Conservation (phyloP, 2,797 vertebrate species). For the Sphaeramia orbicularis region DNA sequence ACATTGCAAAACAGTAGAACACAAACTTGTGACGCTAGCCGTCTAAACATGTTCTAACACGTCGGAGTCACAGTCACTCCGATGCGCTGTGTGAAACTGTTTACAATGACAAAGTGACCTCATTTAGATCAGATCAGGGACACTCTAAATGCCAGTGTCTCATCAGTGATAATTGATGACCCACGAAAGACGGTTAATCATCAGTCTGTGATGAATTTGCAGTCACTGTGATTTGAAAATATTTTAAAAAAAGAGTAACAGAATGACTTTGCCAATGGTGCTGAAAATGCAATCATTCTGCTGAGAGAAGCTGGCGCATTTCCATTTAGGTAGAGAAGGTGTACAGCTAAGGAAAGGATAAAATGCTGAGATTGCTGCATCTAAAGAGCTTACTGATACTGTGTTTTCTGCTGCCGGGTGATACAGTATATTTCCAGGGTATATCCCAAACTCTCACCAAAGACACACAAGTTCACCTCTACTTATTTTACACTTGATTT, state of each 20-base stretch:
- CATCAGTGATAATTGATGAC: slow-evolving; percentile 1
- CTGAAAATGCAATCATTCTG: slow-evolving; percentile 29
- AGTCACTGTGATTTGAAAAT: not conserved
- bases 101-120: slow-evolving; percentile 25
- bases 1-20: not conserved
- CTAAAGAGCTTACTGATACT: slow-evolving; percentile 9
- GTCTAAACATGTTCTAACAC: not conserved
- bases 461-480: not conserved
- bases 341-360: slow-evolving; percentile 12
- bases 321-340: slow-evolving; percentile 18
- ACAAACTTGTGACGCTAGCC: not conserved
- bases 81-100: not conserved
- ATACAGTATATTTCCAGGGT: slow-evolving; percentile 5
- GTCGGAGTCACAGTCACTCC: not conserved
- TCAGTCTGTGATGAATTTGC: not conserved
- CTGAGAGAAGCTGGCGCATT: slow-evolving; percentile 19
- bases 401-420: slow-evolving; percentile 11
- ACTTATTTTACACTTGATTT: not conserved
- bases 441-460: not conserved
- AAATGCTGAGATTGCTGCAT: slow-evolving; percentile 11
- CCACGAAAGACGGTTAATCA: not conserved
- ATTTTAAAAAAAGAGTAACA: not conserved
- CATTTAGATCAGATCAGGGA: slow-evolving; percentile 11
- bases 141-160: slow-evolving; percentile 7
- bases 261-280: slow-evolving; percentile 24